phyloP scores from a whole-genome alignment of 2,797 vertebrate species.

The Pseudochaenichthys georgianus region DNA sequence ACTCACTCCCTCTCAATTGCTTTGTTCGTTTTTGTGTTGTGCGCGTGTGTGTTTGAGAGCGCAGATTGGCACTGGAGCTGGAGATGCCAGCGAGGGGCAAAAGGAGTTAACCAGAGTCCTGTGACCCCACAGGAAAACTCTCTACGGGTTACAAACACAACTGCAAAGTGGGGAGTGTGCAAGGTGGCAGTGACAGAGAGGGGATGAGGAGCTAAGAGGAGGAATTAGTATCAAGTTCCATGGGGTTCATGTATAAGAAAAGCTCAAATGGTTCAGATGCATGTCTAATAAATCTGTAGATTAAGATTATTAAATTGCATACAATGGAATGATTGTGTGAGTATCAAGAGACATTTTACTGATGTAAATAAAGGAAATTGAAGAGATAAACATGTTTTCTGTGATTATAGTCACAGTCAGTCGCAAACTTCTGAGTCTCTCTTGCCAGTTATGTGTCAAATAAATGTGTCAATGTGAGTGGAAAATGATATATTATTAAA shows the following conservation, averaged over 20 bases:
- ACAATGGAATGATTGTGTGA: neutral
- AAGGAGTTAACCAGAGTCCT: slow-evolving; percentile 73
- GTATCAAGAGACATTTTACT: neutral
- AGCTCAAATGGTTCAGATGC: slow-evolving; percentile 31
- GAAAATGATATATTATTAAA: slow-evolving; percentile 9
- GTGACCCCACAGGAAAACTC: slow-evolving; percentile 72
- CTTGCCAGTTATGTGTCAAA: neutral
- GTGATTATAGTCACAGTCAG: slow-evolving; percentile 31
- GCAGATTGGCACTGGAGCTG: slow-evolving; percentile 70
- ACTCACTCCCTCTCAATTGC: slow-evolving; percentile 77
- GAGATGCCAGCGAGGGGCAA: slow-evolving; percentile 70
- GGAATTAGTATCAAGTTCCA: slow-evolving; percentile 73
- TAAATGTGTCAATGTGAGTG: neutral
- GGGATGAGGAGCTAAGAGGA: slow-evolving; percentile 57
- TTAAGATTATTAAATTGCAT: neutral
- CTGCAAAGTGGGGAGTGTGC: slow-evolving; percentile 60
- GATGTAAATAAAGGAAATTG: neutral
- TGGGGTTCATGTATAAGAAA: neutral
- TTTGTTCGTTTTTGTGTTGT: slow-evolving; percentile 72
- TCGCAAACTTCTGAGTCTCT: neutral
- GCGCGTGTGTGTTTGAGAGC: slow-evolving; percentile 64
- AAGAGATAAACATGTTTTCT: neutral
- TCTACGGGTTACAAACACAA: slow-evolving; percentile 74
- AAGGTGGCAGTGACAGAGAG: slow-evolving; percentile 73
- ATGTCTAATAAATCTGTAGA: slow-evolving; percentile 43